Evolutionary conservation across 2,797 vertebrate species (phyloP).

Genomic region (Coluber constrictor): DNA sequence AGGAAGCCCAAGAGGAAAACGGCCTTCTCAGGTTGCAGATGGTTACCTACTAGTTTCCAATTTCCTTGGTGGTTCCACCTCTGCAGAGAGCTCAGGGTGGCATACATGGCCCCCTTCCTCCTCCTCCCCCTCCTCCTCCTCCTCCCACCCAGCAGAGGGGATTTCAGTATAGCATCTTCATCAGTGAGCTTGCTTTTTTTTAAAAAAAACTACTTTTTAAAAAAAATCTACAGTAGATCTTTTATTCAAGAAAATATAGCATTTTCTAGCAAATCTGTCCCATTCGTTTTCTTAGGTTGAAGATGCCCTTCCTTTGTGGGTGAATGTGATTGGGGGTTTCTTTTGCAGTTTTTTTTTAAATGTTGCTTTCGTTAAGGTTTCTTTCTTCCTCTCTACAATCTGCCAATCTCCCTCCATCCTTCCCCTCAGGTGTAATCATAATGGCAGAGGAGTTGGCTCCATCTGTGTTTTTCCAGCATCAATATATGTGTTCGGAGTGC

Average conservation of each 20-base stretch:
- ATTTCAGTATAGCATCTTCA: neutral
- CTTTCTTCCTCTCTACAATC: neutral
- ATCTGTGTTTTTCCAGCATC: slow-evolving; percentile 78
- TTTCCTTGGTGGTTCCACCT: neutral
- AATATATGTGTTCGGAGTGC: slow-evolving; percentile 92
- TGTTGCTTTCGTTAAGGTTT: neutral
- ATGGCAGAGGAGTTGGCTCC: slow-evolving; percentile 52
- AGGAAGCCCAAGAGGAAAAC: neutral
- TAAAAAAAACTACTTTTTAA: too few species aligned
- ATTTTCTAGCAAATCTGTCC: neutral
- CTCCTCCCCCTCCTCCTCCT: neutral
- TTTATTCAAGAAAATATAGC: neutral
- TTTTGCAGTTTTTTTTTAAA: neutral
- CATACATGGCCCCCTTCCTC: neutral
- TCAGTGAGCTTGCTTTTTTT: neutral
- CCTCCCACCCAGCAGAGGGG: neutral
- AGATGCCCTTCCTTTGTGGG: neutral
- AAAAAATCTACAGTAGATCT: neutral
- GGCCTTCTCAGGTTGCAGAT: neutral
- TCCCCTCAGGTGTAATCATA: neutral
- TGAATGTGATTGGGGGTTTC: neutral
- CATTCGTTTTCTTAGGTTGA: neutral
- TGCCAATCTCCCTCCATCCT: neutral
- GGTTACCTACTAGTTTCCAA: neutral
- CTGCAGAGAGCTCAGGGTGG: neutral